Conservation (phyloP, 2,888 invertebrate genomes). For the Cactoblastis cactorum region DNA sequence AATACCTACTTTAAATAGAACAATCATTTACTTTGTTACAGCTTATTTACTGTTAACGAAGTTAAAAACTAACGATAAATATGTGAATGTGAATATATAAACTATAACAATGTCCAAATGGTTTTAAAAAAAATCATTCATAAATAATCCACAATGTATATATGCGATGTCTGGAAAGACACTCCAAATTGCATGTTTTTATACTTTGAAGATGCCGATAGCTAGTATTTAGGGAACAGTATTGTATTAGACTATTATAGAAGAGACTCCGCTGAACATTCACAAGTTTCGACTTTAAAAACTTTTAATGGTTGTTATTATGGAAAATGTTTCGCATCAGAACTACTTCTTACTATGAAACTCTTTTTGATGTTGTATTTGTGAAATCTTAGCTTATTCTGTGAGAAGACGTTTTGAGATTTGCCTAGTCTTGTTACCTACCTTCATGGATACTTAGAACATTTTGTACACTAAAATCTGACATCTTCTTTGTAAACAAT, state of each 20-base stretch:
- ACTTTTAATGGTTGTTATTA: neutral
- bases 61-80: too few relatives aligned
- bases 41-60: too few relatives aligned
- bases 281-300: neutral
- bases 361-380: neutral
- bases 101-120: too few relatives aligned
- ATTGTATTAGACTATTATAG: neutral
- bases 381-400: conserved; percentile 1
- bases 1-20: too few relatives aligned
- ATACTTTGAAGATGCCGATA: neutral
- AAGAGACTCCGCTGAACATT: neutral
- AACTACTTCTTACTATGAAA: neutral
- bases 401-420: conserved; percentile 2
- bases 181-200: too few relatives aligned
- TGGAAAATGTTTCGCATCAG: neutral
- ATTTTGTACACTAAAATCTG: neutral
- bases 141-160: too few relatives aligned
- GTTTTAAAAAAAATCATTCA: too few relatives aligned
- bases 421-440: neutral
- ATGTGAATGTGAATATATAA: too few relatives aligned
- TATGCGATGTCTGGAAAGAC: too few relatives aligned
- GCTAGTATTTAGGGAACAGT: neutral
- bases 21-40: too few relatives aligned
- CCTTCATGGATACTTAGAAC: too few relatives aligned
- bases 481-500: neutral